A percentile compares a stretch with the other conserved stretches of the same genome.
These are phyloP conservation scores for Ceyx erithaca DNA, from an alignment of 2,797 vertebrate species.

Conservation along the genomic window DNA sequence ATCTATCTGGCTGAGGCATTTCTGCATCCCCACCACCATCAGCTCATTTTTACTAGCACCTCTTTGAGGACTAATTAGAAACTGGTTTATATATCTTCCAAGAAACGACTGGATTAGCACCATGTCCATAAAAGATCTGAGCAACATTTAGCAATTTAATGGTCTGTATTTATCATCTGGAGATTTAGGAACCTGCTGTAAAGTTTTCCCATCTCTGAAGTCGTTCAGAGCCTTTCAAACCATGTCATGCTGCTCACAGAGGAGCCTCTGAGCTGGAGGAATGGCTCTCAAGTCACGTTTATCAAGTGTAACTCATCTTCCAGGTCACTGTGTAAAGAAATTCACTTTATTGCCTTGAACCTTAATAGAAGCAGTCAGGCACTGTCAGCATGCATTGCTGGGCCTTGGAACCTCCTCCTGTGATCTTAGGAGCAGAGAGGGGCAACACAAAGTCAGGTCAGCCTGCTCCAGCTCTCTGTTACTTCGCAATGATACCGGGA, in stretches of 20 bases:
- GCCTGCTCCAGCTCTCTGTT: not conserved
- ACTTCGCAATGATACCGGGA: not conserved
- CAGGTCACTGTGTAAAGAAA: constrained; percentile 28
- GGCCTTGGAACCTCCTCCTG: not conserved
- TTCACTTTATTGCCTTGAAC: constrained; percentile 16
- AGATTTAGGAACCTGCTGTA: not conserved
- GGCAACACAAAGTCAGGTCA: not conserved
- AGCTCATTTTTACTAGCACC: not conserved
- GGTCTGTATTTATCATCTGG: constrained; percentile 1
- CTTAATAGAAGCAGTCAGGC: not conserved
- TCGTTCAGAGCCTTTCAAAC: not conserved
- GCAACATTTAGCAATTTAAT: constrained; percentile 28
- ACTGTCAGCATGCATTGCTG: not conserved
- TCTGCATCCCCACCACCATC: not conserved
- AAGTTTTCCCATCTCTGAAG: not conserved
- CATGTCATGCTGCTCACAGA: not conserved
- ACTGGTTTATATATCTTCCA: not conserved
- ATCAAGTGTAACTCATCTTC: constrained; percentile 28
- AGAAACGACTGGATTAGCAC: not conserved
- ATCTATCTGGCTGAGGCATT: not conserved
- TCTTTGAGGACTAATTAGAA: not conserved
- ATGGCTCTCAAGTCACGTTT: constrained; percentile 9
- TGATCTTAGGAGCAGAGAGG: not conserved
- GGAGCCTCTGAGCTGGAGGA: not conserved
- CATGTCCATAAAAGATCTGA: constrained; percentile 10